These are phyloP conservation scores for Bungarus multicinctus DNA, from an alignment of 2,113 vertebrate species.

Conservation along the genomic window DNA sequence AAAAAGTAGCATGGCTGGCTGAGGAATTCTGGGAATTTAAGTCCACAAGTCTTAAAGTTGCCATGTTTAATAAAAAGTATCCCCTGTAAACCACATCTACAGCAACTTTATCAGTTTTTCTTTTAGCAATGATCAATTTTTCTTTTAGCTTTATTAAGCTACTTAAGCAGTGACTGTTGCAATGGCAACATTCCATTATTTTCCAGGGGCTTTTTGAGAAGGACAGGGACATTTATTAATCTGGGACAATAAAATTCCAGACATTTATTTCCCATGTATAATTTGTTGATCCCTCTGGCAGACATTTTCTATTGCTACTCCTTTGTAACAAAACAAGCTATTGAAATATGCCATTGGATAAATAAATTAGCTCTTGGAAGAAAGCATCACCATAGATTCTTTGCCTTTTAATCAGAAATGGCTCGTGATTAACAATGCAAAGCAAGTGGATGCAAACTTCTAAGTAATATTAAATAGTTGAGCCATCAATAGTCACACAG, in stretches of 20 bases:
- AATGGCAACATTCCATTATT: not conserved
- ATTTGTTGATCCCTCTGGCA: constrained; percentile 16
- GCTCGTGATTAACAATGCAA: not conserved
- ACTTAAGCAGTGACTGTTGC: not conserved
- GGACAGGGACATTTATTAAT: constrained; percentile 3
- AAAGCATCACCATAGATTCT: not conserved
- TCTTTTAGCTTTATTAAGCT: constrained; percentile 1
- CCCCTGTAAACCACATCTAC: not conserved
- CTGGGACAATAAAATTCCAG: constrained; percentile 6
- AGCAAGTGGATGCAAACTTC: not conserved
- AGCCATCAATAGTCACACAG: not conserved
- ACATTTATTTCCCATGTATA: constrained; percentile 14
- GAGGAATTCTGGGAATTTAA: no score
- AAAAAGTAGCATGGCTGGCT: not conserved
- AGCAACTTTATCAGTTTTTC: not conserved
- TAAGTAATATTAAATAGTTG: not conserved
- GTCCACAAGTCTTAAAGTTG: no score
- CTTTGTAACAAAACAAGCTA: constrained; percentile 11
- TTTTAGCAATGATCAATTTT: not conserved
- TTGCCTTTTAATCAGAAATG: not conserved
- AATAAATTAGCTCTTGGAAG: not conserved
- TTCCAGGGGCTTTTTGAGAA: constrained; percentile 3
- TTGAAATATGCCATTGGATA: not conserved
- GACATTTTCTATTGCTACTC: not conserved
- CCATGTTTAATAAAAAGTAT: not conserved